These are phyloP conservation scores for Pagrus major DNA, from an alignment of 2,113 vertebrate species.

Conservation along the genomic window DNA sequence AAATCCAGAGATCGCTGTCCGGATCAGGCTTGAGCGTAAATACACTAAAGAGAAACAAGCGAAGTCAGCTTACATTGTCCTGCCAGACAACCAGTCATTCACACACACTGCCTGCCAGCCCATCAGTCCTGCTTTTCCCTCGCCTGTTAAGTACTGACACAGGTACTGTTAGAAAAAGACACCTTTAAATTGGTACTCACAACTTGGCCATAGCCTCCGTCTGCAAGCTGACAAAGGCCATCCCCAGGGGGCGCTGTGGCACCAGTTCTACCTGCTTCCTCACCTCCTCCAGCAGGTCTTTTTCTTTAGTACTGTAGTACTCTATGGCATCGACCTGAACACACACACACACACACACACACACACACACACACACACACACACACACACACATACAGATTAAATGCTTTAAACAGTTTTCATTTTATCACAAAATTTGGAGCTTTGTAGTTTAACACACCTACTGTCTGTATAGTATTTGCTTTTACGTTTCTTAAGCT, in stretches of 20 bases:
- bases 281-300: constrained; percentile 82
- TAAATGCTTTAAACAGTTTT: background rate
- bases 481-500: background rate
- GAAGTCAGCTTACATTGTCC: background rate
- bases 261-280: constrained; percentile 78
- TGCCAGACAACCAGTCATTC: background rate
- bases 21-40: background rate
- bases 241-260: constrained; percentile 86
- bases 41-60: background rate
- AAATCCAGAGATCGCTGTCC: background rate
- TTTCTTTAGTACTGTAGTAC: constrained; percentile 87
- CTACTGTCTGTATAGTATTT: background rate
- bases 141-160: background rate
- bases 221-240: constrained; percentile 94
- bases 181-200: constrained; percentile 83
- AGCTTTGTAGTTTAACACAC: background rate
- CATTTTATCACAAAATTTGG: background rate
- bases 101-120: background rate
- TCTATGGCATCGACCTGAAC: constrained; percentile 92
- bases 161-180: background rate
- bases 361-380: constrained; percentile 9
- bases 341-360: constrained; percentile 16
- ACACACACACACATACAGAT: constrained; percentile 11
- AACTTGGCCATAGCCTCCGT: constrained; percentile 91
- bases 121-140: background rate